These are phyloP conservation scores for Coptotermes formosanus DNA, from an alignment of 1,140 invertebrate species.

Conservation along the genomic window DNA sequence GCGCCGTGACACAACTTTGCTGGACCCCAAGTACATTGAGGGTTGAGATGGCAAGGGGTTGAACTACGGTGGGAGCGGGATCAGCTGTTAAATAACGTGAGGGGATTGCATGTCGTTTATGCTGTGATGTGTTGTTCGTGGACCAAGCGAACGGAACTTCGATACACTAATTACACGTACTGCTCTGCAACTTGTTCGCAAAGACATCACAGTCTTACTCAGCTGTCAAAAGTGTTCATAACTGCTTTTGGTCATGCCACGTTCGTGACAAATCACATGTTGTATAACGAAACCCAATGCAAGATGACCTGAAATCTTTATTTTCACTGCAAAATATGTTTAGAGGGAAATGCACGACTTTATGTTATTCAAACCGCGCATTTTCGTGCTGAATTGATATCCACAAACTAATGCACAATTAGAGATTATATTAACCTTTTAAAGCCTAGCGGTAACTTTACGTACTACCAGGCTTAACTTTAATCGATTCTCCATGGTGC, in stretches of 20 bases:
- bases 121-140: neutral
- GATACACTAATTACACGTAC: neutral
- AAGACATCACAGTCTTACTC: neutral
- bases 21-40: neutral
- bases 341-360: no score
- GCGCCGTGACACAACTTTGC: neutral
- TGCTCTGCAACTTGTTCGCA: neutral
- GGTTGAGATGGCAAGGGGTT: constrained; percentile 2
- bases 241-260: neutral
- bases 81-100: constrained; percentile 16
- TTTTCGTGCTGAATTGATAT: no score
- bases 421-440: no score
- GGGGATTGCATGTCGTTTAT: neutral
- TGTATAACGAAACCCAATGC: neutral
- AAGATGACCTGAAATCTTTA: no score
- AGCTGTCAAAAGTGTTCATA: neutral
- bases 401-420: no score
- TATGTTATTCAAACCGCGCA: no score
- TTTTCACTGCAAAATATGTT: no score
- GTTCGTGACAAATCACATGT: neutral
- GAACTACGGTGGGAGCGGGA: neutral
- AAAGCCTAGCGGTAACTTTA: no score
- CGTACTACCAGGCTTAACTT: no score
- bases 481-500: no score
- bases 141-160: neutral